Percentiles rank a stretch among this genome's conserved stretches.
Conservation (phyloP, 2,113 vertebrate species). For the Speoplatyrhinus poulsoni region DNA sequence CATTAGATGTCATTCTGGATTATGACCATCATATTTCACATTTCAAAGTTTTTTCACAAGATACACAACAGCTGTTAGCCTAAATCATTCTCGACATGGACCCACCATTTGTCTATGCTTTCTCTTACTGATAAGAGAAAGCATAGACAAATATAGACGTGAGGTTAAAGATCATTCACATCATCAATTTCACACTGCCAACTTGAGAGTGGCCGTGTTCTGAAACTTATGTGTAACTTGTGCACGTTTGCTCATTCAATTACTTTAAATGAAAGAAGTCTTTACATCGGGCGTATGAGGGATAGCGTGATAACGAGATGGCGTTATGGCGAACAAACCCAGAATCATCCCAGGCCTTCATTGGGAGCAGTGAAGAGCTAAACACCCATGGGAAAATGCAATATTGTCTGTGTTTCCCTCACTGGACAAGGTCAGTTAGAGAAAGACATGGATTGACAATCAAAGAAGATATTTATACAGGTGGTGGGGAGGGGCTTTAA, state of each 20-base stretch:
- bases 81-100: neutral
- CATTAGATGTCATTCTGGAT: too few species aligned
- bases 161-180: slow-evolving; percentile 37
- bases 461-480: slow-evolving; percentile 75
- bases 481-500: slow-evolving; percentile 67
- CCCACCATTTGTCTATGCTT: neutral
- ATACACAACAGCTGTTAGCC: too few species aligned
- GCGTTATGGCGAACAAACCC: slow-evolving; percentile 73
- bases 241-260: slow-evolving; percentile 41
- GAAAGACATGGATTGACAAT: slow-evolving; percentile 80
- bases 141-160: too few species aligned
- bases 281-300: slow-evolving; percentile 56
- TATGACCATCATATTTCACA: too few species aligned
- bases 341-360: slow-evolving; percentile 56
- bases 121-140: neutral
- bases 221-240: neutral
- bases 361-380: slow-evolving; percentile 67
- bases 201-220: neutral
- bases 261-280: slow-evolving; percentile 39
- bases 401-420: slow-evolving; percentile 71
- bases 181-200: slow-evolving; percentile 4
- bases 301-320: slow-evolving; percentile 57
- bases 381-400: slow-evolving; percentile 64
- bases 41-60: too few species aligned
- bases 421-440: slow-evolving; percentile 80